These are phyloP conservation scores for Coleophora flavipennella DNA, from an alignment of 2,888 invertebrate genomes.

Conservation along the genomic window DNA sequence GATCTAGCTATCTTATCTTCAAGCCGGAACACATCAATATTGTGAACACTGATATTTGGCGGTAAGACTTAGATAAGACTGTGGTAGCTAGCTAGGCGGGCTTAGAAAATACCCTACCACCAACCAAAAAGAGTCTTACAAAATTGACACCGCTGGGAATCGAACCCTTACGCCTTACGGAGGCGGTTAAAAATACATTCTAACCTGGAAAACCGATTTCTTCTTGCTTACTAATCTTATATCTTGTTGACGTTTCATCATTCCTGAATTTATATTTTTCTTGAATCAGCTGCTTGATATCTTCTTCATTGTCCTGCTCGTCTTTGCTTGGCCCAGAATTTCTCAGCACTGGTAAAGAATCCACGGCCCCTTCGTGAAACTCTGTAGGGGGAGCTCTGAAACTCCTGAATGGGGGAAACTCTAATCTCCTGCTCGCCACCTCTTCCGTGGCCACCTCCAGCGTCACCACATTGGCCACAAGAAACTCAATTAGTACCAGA, in stretches of 20 bases:
- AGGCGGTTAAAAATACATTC: too few species aligned
- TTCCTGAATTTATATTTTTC: slow-evolving; percentile 54
- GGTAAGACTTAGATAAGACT: too few species aligned
- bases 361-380: background rate
- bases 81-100: too few species aligned
- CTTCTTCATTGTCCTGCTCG: slow-evolving; percentile 21
- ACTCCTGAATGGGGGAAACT: background rate
- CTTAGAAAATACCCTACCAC: too few species aligned
- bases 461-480: background rate
- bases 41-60: too few species aligned
- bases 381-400: background rate
- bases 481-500: background rate
- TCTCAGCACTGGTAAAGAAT: background rate
- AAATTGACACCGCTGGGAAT: too few species aligned
- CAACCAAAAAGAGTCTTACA: too few species aligned
- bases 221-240: slow-evolving; percentile 28
- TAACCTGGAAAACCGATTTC: slow-evolving; percentile 31
- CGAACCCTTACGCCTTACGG: too few species aligned
- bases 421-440: background rate
- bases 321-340: slow-evolving; percentile 1
- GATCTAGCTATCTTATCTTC: too few species aligned
- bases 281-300: slow-evolving; percentile 42
- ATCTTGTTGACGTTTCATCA: slow-evolving; percentile 47
- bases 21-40: too few species aligned
- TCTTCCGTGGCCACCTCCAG: background rate